Evolutionary conservation across 2,888 invertebrate species (phyloP).

Genomic region (Hartigia nigra): DNA sequence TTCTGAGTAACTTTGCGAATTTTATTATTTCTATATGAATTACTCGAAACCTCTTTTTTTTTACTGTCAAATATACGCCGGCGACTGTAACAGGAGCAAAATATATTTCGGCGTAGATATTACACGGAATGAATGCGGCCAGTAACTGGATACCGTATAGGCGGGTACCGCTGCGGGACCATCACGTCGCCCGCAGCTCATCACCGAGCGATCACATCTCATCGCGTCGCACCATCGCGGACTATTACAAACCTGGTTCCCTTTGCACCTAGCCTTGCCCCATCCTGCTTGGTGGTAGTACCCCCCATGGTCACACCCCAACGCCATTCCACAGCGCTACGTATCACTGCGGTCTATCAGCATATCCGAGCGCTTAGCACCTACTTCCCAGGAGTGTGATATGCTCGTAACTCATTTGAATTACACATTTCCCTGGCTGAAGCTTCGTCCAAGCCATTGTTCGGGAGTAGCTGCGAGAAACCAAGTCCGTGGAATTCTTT

Average conservation of each 20-base stretch:
- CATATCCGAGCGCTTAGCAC: conserved; percentile 66
- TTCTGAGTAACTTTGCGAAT: not conserved
- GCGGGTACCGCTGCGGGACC: conserved; percentile 61
- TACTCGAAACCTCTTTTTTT: not conserved
- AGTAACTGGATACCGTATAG: conserved; percentile 55
- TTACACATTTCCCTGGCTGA: conserved; percentile 62
- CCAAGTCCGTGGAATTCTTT: not conserved
- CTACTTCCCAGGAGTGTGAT: conserved; percentile 66
- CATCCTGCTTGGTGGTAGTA: conserved; percentile 14
- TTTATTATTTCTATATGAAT: not conserved
- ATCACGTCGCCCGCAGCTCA: conserved; percentile 64
- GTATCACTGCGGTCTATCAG: conserved; percentile 59
- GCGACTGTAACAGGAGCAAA: not conserved
- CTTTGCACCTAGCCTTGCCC: conserved; percentile 40
- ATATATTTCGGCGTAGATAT: not conserved
- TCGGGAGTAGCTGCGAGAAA: not conserved
- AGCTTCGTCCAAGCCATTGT: not conserved
- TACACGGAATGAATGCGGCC: conserved; percentile 46
- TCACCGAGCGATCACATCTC: conserved; percentile 65
- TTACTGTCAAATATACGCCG: not conserved
- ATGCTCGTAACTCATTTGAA: conserved; percentile 65
- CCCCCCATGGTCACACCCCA: conserved; percentile 29
- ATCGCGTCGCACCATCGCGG: conserved; percentile 62
- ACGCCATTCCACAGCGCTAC: conserved; percentile 53
- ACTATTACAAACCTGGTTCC: conserved; percentile 52